Percentiles rank a stretch among this genome's conserved stretches.
These are phyloP conservation scores for Aleiodes sp. DNA, from an alignment of 1,140 invertebrate species.

Conservation along the genomic window DNA sequence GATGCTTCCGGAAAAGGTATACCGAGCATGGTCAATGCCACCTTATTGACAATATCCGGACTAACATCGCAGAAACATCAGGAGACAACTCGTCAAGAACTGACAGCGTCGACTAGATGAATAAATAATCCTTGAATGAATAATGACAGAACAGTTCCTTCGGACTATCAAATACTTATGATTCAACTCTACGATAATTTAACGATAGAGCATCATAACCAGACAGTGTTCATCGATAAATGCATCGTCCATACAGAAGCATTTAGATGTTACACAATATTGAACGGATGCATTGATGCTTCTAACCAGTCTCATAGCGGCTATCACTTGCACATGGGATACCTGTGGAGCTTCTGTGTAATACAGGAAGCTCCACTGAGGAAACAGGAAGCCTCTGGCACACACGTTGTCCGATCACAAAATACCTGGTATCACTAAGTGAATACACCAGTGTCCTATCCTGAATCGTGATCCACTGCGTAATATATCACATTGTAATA, in stretches of 20 bases:
- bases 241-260: not conserved
- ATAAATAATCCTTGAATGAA: no score
- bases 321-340: not conserved
- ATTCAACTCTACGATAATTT: not conserved
- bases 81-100: no score
- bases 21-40: no score
- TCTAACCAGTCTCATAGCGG: not conserved
- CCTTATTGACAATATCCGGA: no score
- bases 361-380: slow-evolving; percentile 6
- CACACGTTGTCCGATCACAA: not conserved
- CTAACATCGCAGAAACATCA: no score
- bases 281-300: not conserved
- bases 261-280: not conserved
- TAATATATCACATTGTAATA: not conserved
- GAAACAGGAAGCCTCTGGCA: slow-evolving; percentile 9
- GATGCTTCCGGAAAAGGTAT: no score
- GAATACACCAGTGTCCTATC: not conserved
- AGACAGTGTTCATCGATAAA: not conserved
- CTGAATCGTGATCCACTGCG: slow-evolving; percentile 1
- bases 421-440: not conserved
- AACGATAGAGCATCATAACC: not conserved
- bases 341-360: slow-evolving; percentile 8
- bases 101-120: no score
- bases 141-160: no score
- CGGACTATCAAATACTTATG: no score